These are phyloP conservation scores for Pachyseris speciosa DNA, from an alignment of 64 coral and sea anemone genomes.

Conservation along the genomic window DNA sequence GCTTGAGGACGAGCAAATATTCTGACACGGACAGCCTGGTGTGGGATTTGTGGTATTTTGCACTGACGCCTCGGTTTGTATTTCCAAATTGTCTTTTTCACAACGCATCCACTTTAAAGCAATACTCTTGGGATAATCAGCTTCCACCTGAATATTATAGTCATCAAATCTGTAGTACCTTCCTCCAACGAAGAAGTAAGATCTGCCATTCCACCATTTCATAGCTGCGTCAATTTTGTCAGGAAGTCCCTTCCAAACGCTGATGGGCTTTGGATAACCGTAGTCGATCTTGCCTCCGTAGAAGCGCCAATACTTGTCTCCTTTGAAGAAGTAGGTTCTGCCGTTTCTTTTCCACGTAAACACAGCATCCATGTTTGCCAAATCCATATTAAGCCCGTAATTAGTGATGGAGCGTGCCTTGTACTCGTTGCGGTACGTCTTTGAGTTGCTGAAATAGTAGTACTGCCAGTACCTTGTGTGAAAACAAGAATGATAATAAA, in stretches of 20 bases:
- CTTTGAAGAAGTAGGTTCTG: conserved; percentile 76
- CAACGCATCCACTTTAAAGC: conserved; percentile 59
- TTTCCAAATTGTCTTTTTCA: not conserved
- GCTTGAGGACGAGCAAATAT: not conserved
- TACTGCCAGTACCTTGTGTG: conserved; percentile 48
- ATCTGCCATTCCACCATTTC: conserved; percentile 80
- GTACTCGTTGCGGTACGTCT: not conserved
- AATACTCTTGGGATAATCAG: conserved; percentile 44
- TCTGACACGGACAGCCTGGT: not conserved
- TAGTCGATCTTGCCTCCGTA: conserved; percentile 52
- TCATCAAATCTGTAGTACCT: conserved; percentile 74
- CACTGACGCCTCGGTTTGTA: too few relatives aligned
- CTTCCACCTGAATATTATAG: conserved; percentile 9
- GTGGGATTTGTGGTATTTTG: not conserved
- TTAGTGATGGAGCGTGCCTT: not conserved
- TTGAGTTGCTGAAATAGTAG: not conserved
- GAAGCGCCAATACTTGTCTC: conserved; percentile 80
- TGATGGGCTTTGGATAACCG: conserved; percentile 59
- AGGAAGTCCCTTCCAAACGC: conserved; percentile 71
- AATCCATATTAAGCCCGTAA: conserved; percentile 51
- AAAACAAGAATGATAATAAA: not conserved
- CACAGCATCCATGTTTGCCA: conserved; percentile 52
- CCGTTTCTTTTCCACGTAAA: conserved; percentile 71
- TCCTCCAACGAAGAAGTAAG: conserved; percentile 74
- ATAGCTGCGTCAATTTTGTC: conserved; percentile 62